These are phyloP conservation scores for Drosophila ohnishii DNA, from an alignment of 1,140 invertebrate species.

Conservation along the genomic window DNA sequence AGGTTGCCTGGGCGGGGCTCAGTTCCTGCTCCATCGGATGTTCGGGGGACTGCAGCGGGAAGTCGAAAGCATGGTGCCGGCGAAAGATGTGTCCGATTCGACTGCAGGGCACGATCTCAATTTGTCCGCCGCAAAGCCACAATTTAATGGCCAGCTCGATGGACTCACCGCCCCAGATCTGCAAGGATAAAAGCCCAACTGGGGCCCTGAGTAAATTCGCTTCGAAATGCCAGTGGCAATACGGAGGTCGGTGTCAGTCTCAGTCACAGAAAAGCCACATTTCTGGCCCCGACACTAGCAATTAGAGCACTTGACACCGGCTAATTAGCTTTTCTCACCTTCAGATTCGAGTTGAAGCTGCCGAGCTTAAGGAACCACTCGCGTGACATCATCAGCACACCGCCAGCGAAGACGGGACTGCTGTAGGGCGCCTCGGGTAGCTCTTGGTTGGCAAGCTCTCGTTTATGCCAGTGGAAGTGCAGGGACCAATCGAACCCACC, in stretches of 20 bases:
- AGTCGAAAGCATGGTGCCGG: conserved; percentile 90
- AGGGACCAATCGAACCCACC: conserved; percentile 97
- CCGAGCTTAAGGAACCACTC: conserved; percentile 92
- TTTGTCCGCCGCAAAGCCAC: conserved; percentile 88
- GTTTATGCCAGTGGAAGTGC: conserved; percentile 97
- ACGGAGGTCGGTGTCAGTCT: conserved; percentile 2
- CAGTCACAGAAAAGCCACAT: conserved; percentile 18
- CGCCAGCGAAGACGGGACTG: conserved; percentile 91
- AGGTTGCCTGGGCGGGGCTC: conserved; percentile 60
- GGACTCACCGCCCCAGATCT: conserved; percentile 98
- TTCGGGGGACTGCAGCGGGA: conserved; percentile 84
- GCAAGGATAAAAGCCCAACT: conserved; percentile 83
- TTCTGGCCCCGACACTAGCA: conserved; percentile 52
- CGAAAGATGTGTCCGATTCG: conserved; percentile 93
- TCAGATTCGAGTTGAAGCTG: conserved; percentile 89
- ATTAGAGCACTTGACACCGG: conserved; percentile 59
- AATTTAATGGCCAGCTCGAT: conserved; percentile 97
- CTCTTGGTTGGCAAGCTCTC: conserved; percentile 44
- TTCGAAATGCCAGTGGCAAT: conserved; percentile 14
- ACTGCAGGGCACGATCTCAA: conserved; percentile 92
- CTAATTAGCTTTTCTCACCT: conserved; percentile 70
- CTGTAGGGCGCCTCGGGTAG: conserved; percentile 52
- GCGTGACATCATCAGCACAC: conserved; percentile 89
- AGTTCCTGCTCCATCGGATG: conserved; percentile 2
- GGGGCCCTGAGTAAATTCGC: conserved; percentile 5